Evolutionary conservation across 2,113 vertebrate species (phyloP), one percentile per base, ranked within the genome.

Genomic region (Actenoides hombroni): DNA sequence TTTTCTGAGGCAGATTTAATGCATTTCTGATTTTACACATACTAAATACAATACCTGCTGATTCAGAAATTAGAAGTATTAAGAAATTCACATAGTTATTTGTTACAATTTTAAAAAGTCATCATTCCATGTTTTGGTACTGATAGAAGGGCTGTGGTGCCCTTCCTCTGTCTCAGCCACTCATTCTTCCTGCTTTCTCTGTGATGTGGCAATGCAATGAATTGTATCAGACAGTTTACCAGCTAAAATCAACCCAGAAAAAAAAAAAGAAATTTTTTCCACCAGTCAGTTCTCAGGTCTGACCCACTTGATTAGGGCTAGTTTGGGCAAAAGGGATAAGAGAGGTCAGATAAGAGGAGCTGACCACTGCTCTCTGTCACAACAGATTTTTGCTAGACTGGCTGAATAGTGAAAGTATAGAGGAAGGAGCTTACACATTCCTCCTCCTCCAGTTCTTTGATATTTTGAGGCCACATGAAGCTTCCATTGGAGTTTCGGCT

Each of bases 1-100:
- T 65, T 95, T 89, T 67, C 64, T 51, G 90, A 94, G 76, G 73
- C 92, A 33, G 64, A 86, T 94, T 93, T 87, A 71, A 83, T 44
- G 33, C 16, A 29, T 78, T 78, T 83, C 17, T 83, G 24, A 67
- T 40, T 77, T 69, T 61, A 26, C 37, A 23, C 28, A 21, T 67
- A 28, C 16, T 86, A 37, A 48, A 53, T 42, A 90, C 9, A 46
- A 29, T 35, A 70, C 7, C 49, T 76, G 37, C 37, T 53, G 69
- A 40, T 35, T 57, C 51, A 56, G 37, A 31, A 21, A 37, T 39
- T 54, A 17, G 17, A 87, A 42, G 5, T n/a, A 29, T 29, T 61
- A 49, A 61, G 44, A 60, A 54, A 63, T 56, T 44, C 9, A 51
- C 13, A 19, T 56, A 57, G 33, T 56, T 61, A n/a, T 42, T 82